Evolutionary conservation across 2,888 invertebrate genomes (phyloP), one percentile per base, ranked within the genome.

Genomic region (Oscheius sp.): DNA sequence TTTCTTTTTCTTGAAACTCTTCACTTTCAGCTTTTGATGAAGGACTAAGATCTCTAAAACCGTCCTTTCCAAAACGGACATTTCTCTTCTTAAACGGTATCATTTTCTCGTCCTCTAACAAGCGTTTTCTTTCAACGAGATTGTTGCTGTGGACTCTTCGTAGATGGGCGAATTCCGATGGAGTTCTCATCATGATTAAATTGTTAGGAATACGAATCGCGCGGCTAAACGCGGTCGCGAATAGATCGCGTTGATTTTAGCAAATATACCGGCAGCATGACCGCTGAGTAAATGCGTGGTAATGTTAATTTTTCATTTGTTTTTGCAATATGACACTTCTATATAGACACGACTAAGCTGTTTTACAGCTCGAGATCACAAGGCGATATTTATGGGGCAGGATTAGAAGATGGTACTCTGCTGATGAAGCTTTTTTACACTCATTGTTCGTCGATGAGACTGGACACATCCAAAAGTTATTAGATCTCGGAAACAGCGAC

Each of bases 401-500:
- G 24, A 26, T 45, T 62, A 81, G 63, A 81, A 81, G 3, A 81
- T 77, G 2, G 81, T 81, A 49, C 77, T 79, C 71, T 84, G 84
- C 68, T 85, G 85, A 67, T 85, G 85, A 20, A 85, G 78, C 54
- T 85, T 85, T 69, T 83, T 82, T 47, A 85, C 85, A 49, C 80
- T 80, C 85, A 85, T 85, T 33, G 84, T 84, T 47, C 85, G 47
- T 12, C 85, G 68, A 69, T 85, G 84, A 54, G 80, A 80, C 67
- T 85, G 82, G 41, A 82, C 74, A 66, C 85, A 85, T 14, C 85
- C 85, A 61, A 84, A 83, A 2, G 81, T 80, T 14, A 86, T 74
- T 33, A 86, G 75, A 70, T 86, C 86, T n/a, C 84, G 82, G 76
- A 86, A 86, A 68, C 86, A 86, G 9, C 86, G 80, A 8, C 86